Percentiles rank a stretch among this genome's conserved stretches.
Conservation (phyloP, 2,113 vertebrate genomes). For the Ivindomyrus marchei region DNA sequence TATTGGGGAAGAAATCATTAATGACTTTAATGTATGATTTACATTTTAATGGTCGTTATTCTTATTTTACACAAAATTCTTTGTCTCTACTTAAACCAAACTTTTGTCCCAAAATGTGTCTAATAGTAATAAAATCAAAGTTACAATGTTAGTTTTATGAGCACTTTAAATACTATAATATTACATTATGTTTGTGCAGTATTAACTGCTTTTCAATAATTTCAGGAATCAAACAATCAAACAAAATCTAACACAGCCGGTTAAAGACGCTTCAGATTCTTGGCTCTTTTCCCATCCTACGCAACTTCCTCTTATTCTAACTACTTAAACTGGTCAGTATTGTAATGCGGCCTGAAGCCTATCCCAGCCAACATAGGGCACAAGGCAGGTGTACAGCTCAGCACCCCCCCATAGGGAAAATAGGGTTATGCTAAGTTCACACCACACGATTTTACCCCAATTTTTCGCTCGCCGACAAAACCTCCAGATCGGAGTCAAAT, state of each 20-base stretch:
- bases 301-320: not conserved
- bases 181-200: not conserved
- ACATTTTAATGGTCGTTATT: not conserved
- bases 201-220: not conserved
- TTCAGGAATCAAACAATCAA: not conserved
- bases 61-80: not conserved
- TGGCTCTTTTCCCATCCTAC: not conserved
- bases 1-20: not conserved
- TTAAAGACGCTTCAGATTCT: not conserved
- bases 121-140: not conserved
- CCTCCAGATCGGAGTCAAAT: too few relatives aligned
- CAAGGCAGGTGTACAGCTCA: too few relatives aligned
- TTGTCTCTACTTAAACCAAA: not conserved
- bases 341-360: not conserved
- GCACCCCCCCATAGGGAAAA: too few relatives aligned
- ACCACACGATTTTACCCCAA: too few relatives aligned
- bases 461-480: too few relatives aligned
- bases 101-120: not conserved
- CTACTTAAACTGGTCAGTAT: not conserved
- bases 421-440: too few relatives aligned
- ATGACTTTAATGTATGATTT: not conserved
- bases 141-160: not conserved
- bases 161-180: not conserved
- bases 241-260: not conserved
- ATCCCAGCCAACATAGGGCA: not conserved